A percentile compares a stretch with the other conserved stretches of the same genome.
Evolutionary conservation across 2,113 vertebrate genomes (phyloP).

Genomic region (Pelecanus crispus): DNA sequence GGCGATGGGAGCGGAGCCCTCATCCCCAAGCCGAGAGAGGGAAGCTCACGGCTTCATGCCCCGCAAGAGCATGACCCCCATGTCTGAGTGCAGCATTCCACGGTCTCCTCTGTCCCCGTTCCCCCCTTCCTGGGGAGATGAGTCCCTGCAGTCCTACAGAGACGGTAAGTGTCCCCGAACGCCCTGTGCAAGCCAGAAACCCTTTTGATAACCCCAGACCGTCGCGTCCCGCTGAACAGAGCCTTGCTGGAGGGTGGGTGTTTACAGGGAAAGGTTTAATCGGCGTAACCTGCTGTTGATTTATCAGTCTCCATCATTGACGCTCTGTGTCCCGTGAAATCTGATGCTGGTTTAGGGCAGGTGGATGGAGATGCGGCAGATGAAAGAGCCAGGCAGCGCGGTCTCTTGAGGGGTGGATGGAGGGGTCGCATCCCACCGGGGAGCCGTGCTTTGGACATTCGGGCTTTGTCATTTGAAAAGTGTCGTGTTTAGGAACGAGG

Average conservation of each 20-base stretch:
- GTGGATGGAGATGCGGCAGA: background rate
- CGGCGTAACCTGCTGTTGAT: background rate
- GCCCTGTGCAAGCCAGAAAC: background rate
- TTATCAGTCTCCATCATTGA: rapidly evolving
- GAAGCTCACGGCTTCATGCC: conserved; percentile 13
- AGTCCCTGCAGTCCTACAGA: conserved; percentile 68
- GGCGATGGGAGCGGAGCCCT: conserved; percentile 55
- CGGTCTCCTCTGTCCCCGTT: conserved; percentile 67
- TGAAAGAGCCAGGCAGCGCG: rapidly evolving
- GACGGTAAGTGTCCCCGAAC: conserved; percentile 59
- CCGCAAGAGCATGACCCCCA: conserved; percentile 34
- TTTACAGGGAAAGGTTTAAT: background rate
- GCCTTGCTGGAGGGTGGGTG: background rate
- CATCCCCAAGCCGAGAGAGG: conserved; percentile 18
- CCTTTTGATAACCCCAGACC: background rate
- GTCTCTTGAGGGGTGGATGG: background rate
- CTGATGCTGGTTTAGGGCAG: background rate
- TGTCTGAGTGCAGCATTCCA: conserved; percentile 58
- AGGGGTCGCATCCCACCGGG: rapidly evolving
- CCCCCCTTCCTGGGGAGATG: conserved; percentile 66
- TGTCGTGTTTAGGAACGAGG: rapidly evolving
- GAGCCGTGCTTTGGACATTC: rapidly evolving
- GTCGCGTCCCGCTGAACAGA: rapidly evolving
- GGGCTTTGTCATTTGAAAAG: background rate
- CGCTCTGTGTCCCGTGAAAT: background rate